Base-by-base conservation (phyloP, 2,888 invertebrate genomes). In the Drosophila kambysellisi region DNA sequence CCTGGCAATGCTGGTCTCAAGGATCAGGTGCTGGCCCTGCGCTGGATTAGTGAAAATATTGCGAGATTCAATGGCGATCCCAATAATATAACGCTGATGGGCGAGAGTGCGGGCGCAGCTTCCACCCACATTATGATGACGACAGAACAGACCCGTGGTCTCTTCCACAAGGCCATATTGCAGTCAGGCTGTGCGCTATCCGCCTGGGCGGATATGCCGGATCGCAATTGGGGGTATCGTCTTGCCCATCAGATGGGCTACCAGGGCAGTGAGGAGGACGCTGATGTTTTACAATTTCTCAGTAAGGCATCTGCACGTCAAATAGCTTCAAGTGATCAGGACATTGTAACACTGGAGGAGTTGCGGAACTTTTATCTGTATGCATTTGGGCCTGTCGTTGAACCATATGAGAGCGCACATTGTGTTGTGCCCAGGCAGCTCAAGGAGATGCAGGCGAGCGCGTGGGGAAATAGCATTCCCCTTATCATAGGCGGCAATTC, bases 1-100 rank as follows among this genome's bases (percentile, higher is more conserved):
- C 94, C 94, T 5, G 94, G 94, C 3, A 94, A 94, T 83, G 94
- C 94, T 0, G 94, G 94, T 0, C 88, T 94, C 0, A 94, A 94
- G 88, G 94, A 94, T 86, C 94, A 94, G 90, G 91, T 94, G 4
- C 77, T 94, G 82, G 94, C 94, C 0, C 82, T 94, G 48, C 93
- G 93, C 69, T 94, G 94, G 94, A 91, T 94, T 2, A 93, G 94
- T 64, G 87, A 91, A 43, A 94, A 94, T 64, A 94, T 94, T 32
- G 61, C 79, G 25, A 79, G 86, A 43, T 94, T 94, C 70, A 94
- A 94, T 70, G 94, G 94, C 1, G 94, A 94, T 88, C 91, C 94
- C 1, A 85, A 93, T 32, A 94, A 94, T 73, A 93, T 93, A 5
- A 94, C 94, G 0, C 82, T 94, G n/a, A 94, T 94, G 87, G 94